These are phyloP conservation scores for Paraplagusia blochii DNA, from an alignment of 2,113 vertebrate species.

Conservation along the genomic window DNA sequence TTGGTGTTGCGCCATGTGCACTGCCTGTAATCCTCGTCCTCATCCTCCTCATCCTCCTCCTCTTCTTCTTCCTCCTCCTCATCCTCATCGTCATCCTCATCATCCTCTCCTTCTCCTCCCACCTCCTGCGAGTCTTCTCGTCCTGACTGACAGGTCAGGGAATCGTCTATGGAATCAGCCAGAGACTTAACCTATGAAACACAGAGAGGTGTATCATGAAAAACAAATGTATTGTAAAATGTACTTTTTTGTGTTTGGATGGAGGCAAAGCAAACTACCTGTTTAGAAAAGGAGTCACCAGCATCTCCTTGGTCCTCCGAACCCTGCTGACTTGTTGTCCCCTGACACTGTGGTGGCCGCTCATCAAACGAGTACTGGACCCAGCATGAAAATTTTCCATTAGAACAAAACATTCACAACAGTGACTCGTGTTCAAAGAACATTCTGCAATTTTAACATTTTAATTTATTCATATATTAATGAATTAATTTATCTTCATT, in stretches of 20 bases:
- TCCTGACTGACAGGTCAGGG: constrained; percentile 83
- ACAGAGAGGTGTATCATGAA: not conserved
- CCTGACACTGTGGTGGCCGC: constrained; percentile 52
- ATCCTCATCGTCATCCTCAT: constrained; percentile 58
- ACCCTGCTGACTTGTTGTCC: constrained; percentile 47
- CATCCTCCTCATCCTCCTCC: constrained; percentile 60
- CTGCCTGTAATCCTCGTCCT: constrained; percentile 66
- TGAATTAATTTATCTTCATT: too few relatives aligned
- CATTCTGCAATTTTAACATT: too few relatives aligned
- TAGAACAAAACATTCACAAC: not conserved
- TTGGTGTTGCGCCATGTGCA: constrained; percentile 68
- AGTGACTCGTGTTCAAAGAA: too few relatives aligned
- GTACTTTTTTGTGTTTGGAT: not conserved
- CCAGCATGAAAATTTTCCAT: not conserved
- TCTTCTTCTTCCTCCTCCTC: constrained; percentile 59
- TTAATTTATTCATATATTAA: too few relatives aligned
- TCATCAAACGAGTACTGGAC: constrained; percentile 67
- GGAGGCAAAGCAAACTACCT: constrained; percentile 30
- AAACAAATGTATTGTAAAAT: not conserved
- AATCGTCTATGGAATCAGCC: constrained; percentile 90
- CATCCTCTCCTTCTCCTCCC: constrained; percentile 70
- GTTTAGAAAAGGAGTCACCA: constrained; percentile 67
- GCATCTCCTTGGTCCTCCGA: constrained; percentile 48
- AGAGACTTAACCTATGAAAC: constrained; percentile 82
- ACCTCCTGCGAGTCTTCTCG: constrained; percentile 76